A percentile compares a stretch with the other conserved stretches of the same genome.
phyloP scores from a whole-genome alignment of 2,113 vertebrate genomes.

The Mustela lutreola region DNA sequence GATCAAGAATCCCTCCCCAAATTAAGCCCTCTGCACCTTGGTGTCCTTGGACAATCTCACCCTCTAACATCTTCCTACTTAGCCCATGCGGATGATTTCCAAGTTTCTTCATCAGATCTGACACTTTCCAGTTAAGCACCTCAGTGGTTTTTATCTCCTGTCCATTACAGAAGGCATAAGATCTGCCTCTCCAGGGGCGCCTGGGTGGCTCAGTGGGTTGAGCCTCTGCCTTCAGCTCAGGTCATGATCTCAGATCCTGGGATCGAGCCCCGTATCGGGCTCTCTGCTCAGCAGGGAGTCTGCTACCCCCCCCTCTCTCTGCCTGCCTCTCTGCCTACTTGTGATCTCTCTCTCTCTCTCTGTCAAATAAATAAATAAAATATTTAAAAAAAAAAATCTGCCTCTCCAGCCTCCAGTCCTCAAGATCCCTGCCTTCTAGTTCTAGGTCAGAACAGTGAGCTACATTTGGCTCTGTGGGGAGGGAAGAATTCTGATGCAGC shows the following conservation, averaged over 20 bases:
- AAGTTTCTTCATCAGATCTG: not conserved
- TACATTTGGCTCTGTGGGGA: not conserved
- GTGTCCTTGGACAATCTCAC: not conserved
- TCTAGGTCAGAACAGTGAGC: conserved; percentile 2
- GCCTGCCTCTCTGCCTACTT: no score
- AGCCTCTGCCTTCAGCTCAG: no score
- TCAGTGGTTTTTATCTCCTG: not conserved
- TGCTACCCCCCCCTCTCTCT: no score
- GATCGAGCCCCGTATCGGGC: no score
- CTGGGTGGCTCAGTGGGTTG: no score
- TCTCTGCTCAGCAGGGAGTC: no score
- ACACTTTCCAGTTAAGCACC: not conserved
- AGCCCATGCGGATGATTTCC: not conserved
- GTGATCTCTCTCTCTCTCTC: no score
- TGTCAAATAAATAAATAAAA: no score
- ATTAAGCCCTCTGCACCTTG: not conserved
- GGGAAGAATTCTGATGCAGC: not conserved
- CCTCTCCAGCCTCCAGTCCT: not conserved
- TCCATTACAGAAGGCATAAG: not conserved
- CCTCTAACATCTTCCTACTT: not conserved
- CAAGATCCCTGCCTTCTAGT: not conserved
- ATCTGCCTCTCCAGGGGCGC: not conserved
- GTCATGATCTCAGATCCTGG: no score
- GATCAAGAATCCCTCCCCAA: not conserved
- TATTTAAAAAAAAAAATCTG: not conserved